Conservation (phyloP, 2,888 invertebrate species). For the Dascillus cervinus region DNA sequence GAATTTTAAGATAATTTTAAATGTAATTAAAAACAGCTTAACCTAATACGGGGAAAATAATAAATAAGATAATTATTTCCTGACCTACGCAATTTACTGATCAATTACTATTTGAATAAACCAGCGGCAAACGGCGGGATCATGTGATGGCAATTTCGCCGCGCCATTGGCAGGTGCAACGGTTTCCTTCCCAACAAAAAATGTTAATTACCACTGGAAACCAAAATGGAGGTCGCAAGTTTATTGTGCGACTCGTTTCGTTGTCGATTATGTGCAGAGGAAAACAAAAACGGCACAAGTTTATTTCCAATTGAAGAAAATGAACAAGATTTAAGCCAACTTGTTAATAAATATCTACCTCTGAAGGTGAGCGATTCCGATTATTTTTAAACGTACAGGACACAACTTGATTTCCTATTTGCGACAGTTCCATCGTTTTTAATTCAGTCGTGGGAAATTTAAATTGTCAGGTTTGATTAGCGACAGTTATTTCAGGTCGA, state of each 20-base stretch:
- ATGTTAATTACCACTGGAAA: no score
- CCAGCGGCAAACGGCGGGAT: no score
- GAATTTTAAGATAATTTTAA: no score
- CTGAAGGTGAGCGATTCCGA: constrained; percentile 52
- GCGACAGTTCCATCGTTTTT: constrained; percentile 14
- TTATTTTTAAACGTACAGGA: constrained; percentile 22
- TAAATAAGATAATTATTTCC: no score
- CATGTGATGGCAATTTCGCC: no score
- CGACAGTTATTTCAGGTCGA: constrained; percentile 51
- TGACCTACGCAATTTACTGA: no score
- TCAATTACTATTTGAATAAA: no score
- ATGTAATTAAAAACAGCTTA: no score
- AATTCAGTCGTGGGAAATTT: constrained; percentile 30
- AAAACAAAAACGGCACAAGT: constrained; percentile 60
- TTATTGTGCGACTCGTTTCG: constrained; percentile 58
- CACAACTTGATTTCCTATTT: constrained; percentile 33
- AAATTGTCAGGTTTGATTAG: no score
- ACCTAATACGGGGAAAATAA: no score
- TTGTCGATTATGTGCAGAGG: constrained; percentile 70
- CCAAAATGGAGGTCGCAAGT: constrained; percentile 32
- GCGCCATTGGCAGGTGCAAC: no score
- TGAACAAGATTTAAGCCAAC: constrained; percentile 53
- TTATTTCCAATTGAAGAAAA: constrained; percentile 53
- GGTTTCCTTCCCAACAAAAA: no score
- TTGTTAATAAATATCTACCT: constrained; percentile 68